Base-by-base conservation (phyloP, 1,140 invertebrate genomes). In the Ips typographus region DNA sequence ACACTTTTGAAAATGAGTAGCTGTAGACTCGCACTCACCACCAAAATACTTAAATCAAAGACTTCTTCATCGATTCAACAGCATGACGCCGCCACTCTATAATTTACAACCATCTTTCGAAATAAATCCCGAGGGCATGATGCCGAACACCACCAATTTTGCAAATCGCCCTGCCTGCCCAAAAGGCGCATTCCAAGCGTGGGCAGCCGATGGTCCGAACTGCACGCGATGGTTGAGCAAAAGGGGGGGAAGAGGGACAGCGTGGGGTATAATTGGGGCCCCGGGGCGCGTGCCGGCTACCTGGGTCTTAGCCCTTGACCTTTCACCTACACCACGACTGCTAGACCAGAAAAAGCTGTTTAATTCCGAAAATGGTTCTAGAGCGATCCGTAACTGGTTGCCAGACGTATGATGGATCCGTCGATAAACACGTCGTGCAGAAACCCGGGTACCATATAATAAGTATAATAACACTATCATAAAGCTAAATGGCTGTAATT, bases 271-370 rank as follows among this genome's bases (percentile, higher is more conserved):
- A 71, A 66, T 60, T 71, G 41, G 36, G 42, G 55, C 53, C 63
- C 55, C 36, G 40, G 55, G 63, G 61, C 61, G 37, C 68, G 61
- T 65, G 63, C 68, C 51, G 2, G 58, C 57, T 65, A 71, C 62
- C 52, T 60, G 47, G 47, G 57, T 71, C 69, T 66, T 22, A 42
- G 69, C 62, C 55, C 42, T 60, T 49, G 69, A 65, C 47, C 47
- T 66, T 39, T 66, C 36, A 60, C 69, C 57, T 65, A 8, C 44
- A 49, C 44, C 44, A 49, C 44, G 7, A 22, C 22, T 22, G 22
- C 22, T 22, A 22, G 22, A 22, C 22, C 22, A 22, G 22, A 22
- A 22, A 22, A 22, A 22, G 22, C 22, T 22, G 22, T 22, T 22
- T 22, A 22, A 22, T 22, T 22, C 22, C 22, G 22, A 22, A 22